These are phyloP conservation scores for Fukomys damarensis DNA, from an alignment of 2,113 vertebrate genomes.

Conservation along the genomic window DNA sequence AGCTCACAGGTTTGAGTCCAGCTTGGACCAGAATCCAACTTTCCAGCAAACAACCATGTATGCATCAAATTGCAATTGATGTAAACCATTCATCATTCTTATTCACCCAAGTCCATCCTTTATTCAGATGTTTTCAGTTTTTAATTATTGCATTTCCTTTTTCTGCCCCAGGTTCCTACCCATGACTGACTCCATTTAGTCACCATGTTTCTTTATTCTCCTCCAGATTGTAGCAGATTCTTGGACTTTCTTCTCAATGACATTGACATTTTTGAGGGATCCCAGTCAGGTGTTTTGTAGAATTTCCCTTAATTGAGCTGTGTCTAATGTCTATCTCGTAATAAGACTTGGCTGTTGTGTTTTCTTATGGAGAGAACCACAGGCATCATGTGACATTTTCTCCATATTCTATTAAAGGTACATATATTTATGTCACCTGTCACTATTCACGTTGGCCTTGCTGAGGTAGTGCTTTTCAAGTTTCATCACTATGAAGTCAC, in stretches of 20 bases:
- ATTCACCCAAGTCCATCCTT: not conserved
- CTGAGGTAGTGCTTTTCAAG: not conserved
- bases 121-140: not conserved
- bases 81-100: not conserved
- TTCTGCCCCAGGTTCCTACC: not conserved
- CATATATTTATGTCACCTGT: not conserved
- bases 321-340: not conserved
- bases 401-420: not conserved
- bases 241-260: not conserved
- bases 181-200: not conserved
- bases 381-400: not conserved
- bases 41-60: rapidly evolving
- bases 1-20: not conserved
- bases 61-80: not conserved
- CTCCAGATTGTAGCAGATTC: not conserved
- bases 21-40: not conserved
- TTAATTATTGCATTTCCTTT: not conserved
- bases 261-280: not conserved
- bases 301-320: not conserved
- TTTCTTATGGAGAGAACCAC: not conserved
- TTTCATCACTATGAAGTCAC: not conserved
- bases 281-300: not conserved
- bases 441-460: not conserved
- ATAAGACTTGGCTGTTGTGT: not conserved
- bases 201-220: not conserved